Evolutionary conservation across 2,113 vertebrate genomes (phyloP), one percentile per base, ranked within the genome.

Genomic region (Xiphophorus hellerii): DNA sequence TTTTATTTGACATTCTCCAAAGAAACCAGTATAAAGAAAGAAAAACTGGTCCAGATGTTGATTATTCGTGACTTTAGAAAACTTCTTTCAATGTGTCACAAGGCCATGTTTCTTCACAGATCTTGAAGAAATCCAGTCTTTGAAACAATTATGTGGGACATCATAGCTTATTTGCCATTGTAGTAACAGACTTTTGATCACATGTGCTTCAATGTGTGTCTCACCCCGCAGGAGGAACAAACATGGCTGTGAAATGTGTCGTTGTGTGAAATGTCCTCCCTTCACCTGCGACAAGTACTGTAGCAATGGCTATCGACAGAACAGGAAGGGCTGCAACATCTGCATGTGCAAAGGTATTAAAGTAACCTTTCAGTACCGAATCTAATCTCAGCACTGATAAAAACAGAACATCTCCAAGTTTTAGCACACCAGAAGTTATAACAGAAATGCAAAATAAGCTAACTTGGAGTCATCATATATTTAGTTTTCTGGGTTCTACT

Each of bases 171-270:
- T 65, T 73, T 66, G 2, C 54, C 62, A 28, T 68, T 28, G 30
- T 17, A 12, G 13, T 67, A 30, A 15, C 15, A 69, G 14, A 22
- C 11, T 48, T 27, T 29, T n/a, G 22, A 39, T 20, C 33, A 28
- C n/a, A 28, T 70, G 11, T 61, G 61, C 29, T 58, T 71, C 37
- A 33, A 14, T 4, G 0, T 39, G 71, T 65, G 1, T 74, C 0
- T 80, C 48, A 5, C 12, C 60, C 62, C 5, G 5, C 92, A 96
- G 95, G 89, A 95, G 93, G 85, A 96, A 96, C 88, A 96, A 95
- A 70, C 95, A 94, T 1, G 94, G 95, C 67, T 96, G 95, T 62
- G 94, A 96, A 89, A 95, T 96, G 94, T 96, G 95, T 54, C 95
- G 95, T 79, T 96, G 95, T 13, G 84, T 96, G 69, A 95, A 92